Base-by-base conservation (phyloP, 1,140 invertebrate species). In the Scaptomyza graminum region DNA sequence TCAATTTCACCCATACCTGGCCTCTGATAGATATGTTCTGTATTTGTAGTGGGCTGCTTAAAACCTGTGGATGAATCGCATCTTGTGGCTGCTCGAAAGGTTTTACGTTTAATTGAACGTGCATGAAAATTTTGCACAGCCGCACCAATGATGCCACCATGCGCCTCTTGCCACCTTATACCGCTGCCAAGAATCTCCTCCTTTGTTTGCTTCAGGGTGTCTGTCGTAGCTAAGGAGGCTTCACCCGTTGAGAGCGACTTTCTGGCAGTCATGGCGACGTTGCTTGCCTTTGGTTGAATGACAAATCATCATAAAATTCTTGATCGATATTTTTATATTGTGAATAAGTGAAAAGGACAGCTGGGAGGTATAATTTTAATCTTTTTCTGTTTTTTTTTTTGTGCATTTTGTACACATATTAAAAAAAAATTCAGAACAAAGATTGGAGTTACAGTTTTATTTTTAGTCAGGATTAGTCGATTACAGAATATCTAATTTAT, bases 251-350 rank as follows among this genome's bases (percentile, higher is more conserved):
- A 61, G 15, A 75, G 74, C 25, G 87, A 76, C 5, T 79, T 79
- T 16, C 65, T 64, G 22, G 75, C 66, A 39, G 80, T 72, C 9
- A 79, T 88, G 66, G 60, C 52, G 7, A 68, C 67, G 57, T 70
- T 70, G 61, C 80, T 90, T 73, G 83, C 80, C 90, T 91, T 91
- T 89, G 90, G 84, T 34, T 62, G 44, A 87, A 91, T 69, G 87
- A 91, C 74, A 91, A 84, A 81, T 84, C 90, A 80, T 90, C 88
- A 74, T 90, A 72, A 88, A 91, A 92, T 91, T 91, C 90, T 75
- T 81, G 74, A 84, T 92, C 90, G 71, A 92, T 92, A 84, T 90
- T 76, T 77, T 81, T 85, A 88, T 91, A 91, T 69, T 78, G 76
- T 73, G 59, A 18, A 67, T 72, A 62, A 72, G 65, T 75, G 59